A percentile compares a stretch with the other conserved stretches of the same genome.
Evolutionary conservation across 2,797 vertebrate genomes (phyloP).

Genomic region (Tapera naevia): DNA sequence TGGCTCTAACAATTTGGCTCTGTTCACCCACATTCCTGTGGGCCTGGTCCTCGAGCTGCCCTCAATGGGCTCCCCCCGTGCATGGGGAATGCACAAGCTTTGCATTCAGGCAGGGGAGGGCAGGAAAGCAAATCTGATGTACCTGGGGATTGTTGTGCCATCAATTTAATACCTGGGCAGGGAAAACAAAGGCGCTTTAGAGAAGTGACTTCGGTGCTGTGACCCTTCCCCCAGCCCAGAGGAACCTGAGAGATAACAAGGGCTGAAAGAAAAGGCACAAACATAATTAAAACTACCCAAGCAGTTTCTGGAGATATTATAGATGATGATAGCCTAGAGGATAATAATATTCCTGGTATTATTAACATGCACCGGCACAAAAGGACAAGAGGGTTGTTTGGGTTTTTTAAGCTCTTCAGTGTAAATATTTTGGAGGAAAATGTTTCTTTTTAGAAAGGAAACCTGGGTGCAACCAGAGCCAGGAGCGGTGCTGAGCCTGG

Average conservation of each 20-base stretch:
- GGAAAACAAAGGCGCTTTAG: constrained; percentile 77
- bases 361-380: not conserved
- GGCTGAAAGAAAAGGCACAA: constrained; percentile 66
- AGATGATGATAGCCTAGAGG: constrained; percentile 53
- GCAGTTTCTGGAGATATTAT: constrained; percentile 58
- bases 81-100: constrained; percentile 52
- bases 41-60: constrained; percentile 64
- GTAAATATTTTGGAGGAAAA: not conserved
- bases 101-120: constrained; percentile 58
- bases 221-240: constrained; percentile 30
- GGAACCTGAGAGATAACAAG: constrained; percentile 66
- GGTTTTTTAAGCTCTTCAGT: not conserved
- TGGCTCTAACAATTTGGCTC: constrained; percentile 69
- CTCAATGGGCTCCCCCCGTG: not conserved
- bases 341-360: not conserved
- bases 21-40: constrained; percentile 74
- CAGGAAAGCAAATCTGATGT: constrained; percentile 43
- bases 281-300: constrained; percentile 69
- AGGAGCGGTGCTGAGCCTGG: not conserved
- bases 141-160: constrained; percentile 66
- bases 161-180: constrained; percentile 71
- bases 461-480: not conserved
- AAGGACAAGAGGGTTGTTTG: not conserved
- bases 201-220: not conserved
- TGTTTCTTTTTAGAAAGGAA: not conserved